Percentiles rank a stretch among this genome's conserved stretches.
phyloP scores from a whole-genome alignment of 2,888 invertebrate genomes.

The Luperina nickerlii region DNA sequence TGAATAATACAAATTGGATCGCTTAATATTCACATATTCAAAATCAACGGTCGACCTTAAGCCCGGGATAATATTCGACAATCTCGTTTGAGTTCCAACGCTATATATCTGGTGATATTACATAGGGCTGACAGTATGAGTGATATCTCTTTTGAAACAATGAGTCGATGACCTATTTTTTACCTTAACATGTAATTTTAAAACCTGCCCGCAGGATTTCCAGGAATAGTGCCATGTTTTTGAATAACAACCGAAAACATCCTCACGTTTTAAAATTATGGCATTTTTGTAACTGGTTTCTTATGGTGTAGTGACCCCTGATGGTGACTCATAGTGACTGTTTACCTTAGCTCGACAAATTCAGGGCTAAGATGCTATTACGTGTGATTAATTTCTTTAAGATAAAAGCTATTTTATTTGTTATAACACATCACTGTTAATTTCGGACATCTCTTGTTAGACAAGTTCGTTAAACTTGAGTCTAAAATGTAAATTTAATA shows the following conservation, averaged over 20 bases:
- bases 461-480: constrained; percentile 52
- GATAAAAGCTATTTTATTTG: constrained; percentile 62
- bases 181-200: constrained; percentile 46
- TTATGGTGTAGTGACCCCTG: constrained; percentile 80
- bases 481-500: constrained; percentile 6
- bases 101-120: constrained; percentile 19
- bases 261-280: constrained; percentile 73
- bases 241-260: constrained; percentile 68
- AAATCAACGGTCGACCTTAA: constrained; percentile 45
- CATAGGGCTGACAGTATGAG: constrained; percentile 45
- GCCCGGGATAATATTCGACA: constrained; percentile 44
- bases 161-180: constrained; percentile 56
- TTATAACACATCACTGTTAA: constrained; percentile 53
- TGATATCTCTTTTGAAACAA: constrained; percentile 46
- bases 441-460: constrained; percentile 42
- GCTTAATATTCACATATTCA: constrained; percentile 51
- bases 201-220: constrained; percentile 64
- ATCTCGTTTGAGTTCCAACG: constrained; percentile 36
- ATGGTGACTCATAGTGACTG: constrained; percentile 78
- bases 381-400: constrained; percentile 69
- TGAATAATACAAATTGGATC: constrained; percentile 50
- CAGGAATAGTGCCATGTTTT: constrained; percentile 75
- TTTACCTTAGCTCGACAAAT: constrained; percentile 75
- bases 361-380: constrained; percentile 58
- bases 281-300: constrained; percentile 81